Conservation (phyloP, 2,888 invertebrate genomes). For the Xanthia icteritia region DNA sequence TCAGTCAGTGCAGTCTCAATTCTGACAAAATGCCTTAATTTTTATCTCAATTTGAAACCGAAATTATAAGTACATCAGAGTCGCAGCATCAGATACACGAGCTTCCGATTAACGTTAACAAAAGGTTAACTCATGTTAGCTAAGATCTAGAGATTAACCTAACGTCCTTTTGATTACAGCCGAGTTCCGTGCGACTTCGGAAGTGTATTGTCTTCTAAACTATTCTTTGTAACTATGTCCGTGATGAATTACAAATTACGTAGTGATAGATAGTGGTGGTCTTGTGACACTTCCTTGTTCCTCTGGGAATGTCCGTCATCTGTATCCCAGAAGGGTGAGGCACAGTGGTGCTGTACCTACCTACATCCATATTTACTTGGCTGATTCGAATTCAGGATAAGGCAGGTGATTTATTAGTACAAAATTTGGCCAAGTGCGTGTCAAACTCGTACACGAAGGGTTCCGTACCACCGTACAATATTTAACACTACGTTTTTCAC, state of each 20-base stretch:
- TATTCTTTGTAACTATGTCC: conserved; percentile 41
- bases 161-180: conserved; percentile 37
- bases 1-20: background rate
- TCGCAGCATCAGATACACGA: conserved; percentile 1
- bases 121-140: conserved; percentile 42
- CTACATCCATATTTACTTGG: background rate
- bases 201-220: conserved; percentile 55
- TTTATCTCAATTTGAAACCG: background rate
- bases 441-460: no score
- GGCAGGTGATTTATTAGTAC: no score
- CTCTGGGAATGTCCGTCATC: background rate
- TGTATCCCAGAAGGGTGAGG: background rate
- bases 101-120: conserved; percentile 30
- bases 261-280: conserved; percentile 1
- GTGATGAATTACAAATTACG: conserved; percentile 48
- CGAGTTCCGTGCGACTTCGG: conserved; percentile 65
- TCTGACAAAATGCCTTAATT: background rate
- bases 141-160: conserved; percentile 38
- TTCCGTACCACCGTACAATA: no score
- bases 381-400: background rate
- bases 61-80: background rate
- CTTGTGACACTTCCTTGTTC: conserved; percentile 34
- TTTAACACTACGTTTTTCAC: no score
- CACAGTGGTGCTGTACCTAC: background rate
- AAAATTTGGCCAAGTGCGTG: no score